Evolutionary conservation across 30 jellyfish, hydroid and myxozoan genomes (phyloP), one percentile per base, ranked within the genome.

Genomic region (Aurelia sp.): DNA sequence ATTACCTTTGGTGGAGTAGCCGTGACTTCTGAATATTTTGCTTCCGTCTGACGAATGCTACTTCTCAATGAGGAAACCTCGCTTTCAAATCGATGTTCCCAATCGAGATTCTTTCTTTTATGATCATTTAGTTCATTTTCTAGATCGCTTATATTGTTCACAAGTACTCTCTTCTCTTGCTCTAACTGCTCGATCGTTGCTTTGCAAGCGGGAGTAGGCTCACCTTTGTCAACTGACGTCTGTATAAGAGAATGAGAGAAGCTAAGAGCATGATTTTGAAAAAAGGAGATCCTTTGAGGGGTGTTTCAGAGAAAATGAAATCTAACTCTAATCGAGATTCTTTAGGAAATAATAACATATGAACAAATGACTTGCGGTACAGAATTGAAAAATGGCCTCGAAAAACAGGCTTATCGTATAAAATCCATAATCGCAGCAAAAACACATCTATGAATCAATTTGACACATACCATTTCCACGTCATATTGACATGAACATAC

Each of bases 1-100:
- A 72, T 62, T 78, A 93, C 98, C 93, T 93, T 93, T 21, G 98
- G 97, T 40, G 97, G 97, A 0, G 98, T 86, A 27, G 82, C 80
- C 11, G 86, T 84, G 35, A 85, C 86, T 62, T 62, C 62, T 37
- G 86, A 31, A 63, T 58, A 81, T 62, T 93, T 82, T 3, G 82
- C 81, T 71, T 93, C 98, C 4, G 91, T 77, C 22, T 93, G 94
- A 6, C 88, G 94, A 47, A 91, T 63, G 68, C 82, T 91, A 57
- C 48, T 86, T 55, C 86, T 68, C 67, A 82, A 61, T 0, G 66
- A 35, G 2, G 91, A 82, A 11, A 82, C 91, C 44, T 82, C 91
- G 40, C 58, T 61, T 71, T 82, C 91, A 82, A 82, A 82, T 30
- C 76, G 75, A 27, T 82, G 80, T n/a, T 82, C 91, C 91, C 91